These are phyloP conservation scores for Colletes latitarsis DNA, from an alignment of 1,140 invertebrate species.

Conservation along the genomic window DNA sequence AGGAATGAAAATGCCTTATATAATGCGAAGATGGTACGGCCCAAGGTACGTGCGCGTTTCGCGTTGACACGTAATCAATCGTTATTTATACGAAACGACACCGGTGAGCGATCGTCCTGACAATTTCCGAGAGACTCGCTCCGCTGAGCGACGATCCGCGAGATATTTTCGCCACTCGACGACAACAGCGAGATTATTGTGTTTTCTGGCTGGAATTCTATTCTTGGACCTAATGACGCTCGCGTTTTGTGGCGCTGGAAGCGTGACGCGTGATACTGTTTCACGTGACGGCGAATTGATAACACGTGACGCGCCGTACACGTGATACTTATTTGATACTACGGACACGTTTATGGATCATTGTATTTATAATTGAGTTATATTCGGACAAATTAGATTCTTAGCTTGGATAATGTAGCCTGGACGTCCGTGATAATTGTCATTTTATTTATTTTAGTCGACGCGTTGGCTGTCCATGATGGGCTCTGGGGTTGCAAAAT, in stretches of 20 bases:
- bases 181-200: background rate
- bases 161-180: conserved; percentile 10
- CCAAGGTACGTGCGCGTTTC: background rate
- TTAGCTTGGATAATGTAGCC: too few relatives aligned
- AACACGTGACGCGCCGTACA: too few relatives aligned
- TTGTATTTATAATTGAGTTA: too few relatives aligned
- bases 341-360: too few relatives aligned
- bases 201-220: too few relatives aligned
- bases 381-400: too few relatives aligned
- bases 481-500: too few relatives aligned
- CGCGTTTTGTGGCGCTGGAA: background rate
- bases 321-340: too few relatives aligned
- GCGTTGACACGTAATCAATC: conserved; percentile 30
- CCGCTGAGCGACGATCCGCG: background rate
- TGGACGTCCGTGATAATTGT: too few relatives aligned
- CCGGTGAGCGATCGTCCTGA: conserved; percentile 1
- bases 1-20: conserved; percentile 23
- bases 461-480: too few relatives aligned
- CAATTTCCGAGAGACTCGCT: background rate
- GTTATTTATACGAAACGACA: conserved; percentile 21
- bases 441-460: too few relatives aligned
- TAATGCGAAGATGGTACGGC: background rate
- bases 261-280: background rate
- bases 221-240: background rate
- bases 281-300: too few relatives aligned